Base-by-base conservation (phyloP, 2,797 vertebrate genomes). In the Adrianichthys oophorus region DNA sequence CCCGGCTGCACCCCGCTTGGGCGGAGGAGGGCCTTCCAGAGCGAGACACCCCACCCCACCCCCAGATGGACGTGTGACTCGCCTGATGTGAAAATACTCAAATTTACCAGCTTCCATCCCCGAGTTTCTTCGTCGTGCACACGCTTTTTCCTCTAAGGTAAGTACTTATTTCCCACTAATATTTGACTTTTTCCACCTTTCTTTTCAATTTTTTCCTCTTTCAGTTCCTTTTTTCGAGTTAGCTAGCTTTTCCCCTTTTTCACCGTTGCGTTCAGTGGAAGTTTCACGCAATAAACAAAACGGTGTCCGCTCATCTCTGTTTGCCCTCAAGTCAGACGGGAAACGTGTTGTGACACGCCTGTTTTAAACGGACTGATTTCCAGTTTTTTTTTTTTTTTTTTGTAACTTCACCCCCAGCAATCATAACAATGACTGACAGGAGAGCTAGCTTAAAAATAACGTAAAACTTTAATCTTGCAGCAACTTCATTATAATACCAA, bases 1-100 rank as follows among this genome's bases (percentile, higher is more conserved):
- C 41, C 16, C 18, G 3, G 50, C 56, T 50, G 67, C 48, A 17
- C 72, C 53, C 68, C 85, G 86, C 87, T 87, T 85, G 65, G 85
- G 83, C 85, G 67, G 76, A 82, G 88, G 85, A 80, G 80, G 74
- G 80, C 80, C 61, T 59, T 24, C 49, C 59, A 48, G 51, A 7
- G 45, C 54, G 56, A 58, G 59, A 41, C 66, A 19, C 2, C 21
- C 13, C 32, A 43, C 55, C 68, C 66, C 60, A 57, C 69, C 62
- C 29, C 49, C 59, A 62, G 55, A 68, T 59, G 74, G 41, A 62
- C 45, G 41, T 29, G 50, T 40, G 49, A 59, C 18, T 43, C 45
- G 37, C 1, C 12, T 21, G 5, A 26, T 45, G 45, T 41, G 40
- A 74, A 70, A 12, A 10, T 10, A 12, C 32, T 37, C 3, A 37